Evolutionary conservation across 1,140 invertebrate genomes (phyloP), one percentile per base, ranked within the genome.

Genomic region (Cotesia chilonis): DNA sequence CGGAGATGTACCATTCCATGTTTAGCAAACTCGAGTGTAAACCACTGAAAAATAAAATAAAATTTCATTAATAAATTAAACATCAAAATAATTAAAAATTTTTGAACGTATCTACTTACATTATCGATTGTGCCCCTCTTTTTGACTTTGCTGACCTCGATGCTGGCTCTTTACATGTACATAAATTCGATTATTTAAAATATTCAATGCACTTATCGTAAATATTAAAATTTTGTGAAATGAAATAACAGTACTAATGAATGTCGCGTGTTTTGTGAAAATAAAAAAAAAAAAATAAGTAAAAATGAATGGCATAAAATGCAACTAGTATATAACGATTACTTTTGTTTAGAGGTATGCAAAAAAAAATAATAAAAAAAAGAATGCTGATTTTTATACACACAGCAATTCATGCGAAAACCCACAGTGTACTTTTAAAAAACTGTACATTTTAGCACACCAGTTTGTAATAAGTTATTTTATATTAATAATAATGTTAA

Each of bases 11-110:
- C 89, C 88, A 95, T 92, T 47, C 97, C 97, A 81, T 95, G 95
- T 86, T 96, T 97, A 3, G 95, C 96, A 87, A 97, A 93, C 84
- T 98, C 96, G 73, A 99, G 88, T 0, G 95, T 94, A 65, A 97
- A 89, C 96, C 96, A 98, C 95, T 97, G 79, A 88, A 77, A 76
- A 78, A 74, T 70, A 77, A 77, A 60, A 72, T 68, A 9, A 57
- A 55, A 52, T 54, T 51, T 14, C 0, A 5, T 1, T 17, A 54
- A 12, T 51, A 63, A 51, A n/a, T 66, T 4, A 36, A 54, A 14
- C 10, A 2, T 14, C 14, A 41, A n/a, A 61, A 67, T 61, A 74
- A 52, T 38, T 67, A 72, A 70, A 71, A 28, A 64, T 66, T 72
- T 65, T 52, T 17, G 71, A 37, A 41, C 1, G 28, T 28, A 3